Evolutionary conservation across 2,113 vertebrate genomes (phyloP), one percentile per base, ranked within the genome.

Genomic region (Alethe castanea): DNA sequence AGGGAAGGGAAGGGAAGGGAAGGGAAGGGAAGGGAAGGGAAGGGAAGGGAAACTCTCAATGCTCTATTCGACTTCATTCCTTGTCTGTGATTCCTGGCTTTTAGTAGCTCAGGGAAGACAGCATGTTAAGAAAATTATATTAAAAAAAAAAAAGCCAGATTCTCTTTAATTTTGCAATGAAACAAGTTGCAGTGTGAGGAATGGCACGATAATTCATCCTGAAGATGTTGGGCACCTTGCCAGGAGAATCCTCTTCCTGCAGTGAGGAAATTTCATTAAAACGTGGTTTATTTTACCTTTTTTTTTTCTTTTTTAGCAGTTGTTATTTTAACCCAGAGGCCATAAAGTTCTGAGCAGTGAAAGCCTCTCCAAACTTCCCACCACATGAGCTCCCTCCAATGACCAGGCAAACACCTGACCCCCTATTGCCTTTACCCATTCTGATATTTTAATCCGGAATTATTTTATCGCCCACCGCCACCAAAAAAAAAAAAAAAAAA

Each of bases 231-330:
- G 95, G 94, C 95, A 56, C 19, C 0, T 2, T 4, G 92, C 95
- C 96, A 96, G 92, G 81, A 95, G 66, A 78, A 95, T 81, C 83
- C 61, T 90, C 74, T 81, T 65, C 56, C 67, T 62, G 84, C 86
- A 56, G 79, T 3, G 6, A 77, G 48, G 57, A 95, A 77, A 95
- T 92, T 84, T 52, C 79, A 47, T 87, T 54, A 8, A 7, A 88
- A 94, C 92, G 61, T 59, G 16, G 26, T 86, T 93, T 94, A 31
- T 80, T 95, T 96, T 56, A 48, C 54, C 5, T 35, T 82, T 35
- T 73, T 62, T 64, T 28, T 20, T 33, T 3, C 3, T 44, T 60
- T 79, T 66, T 26, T 3, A 57, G 47, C 61, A 31, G 61, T 86
- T 56, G 60, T 79, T 88, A 52, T 90, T 96, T 94, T 88, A 88